These are phyloP conservation scores for Nematostella vectensis DNA, from an alignment of 92 coral and sea anemone species.

Conservation along the genomic window DNA sequence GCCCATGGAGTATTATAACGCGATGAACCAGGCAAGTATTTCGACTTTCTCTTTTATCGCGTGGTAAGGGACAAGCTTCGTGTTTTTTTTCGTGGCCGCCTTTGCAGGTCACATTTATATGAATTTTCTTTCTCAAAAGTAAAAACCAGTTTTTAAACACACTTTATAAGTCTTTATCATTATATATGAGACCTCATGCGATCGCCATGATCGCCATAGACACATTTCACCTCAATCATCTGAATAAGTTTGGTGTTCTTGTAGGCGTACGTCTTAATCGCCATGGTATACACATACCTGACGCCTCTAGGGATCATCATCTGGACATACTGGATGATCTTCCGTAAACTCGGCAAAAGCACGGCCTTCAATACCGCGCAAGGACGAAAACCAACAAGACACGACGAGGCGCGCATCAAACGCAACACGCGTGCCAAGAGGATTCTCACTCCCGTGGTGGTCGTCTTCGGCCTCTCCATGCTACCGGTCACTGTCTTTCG, in stretches of 20 bases:
- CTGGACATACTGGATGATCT: conserved; percentile 30
- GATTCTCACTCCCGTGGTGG: conserved; percentile 35
- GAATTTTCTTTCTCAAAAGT: no score
- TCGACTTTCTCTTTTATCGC: no score
- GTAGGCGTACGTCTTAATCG: conserved; percentile 6
- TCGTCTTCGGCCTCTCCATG: conserved; percentile 14
- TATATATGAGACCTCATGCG: no score
- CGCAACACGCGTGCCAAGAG: conserved; percentile 19
- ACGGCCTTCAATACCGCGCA: conserved; percentile 15
- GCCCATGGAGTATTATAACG: conserved; percentile 24
- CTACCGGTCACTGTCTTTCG: conserved; percentile 23
- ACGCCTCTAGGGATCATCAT: conserved; percentile 16
- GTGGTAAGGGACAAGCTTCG: no score
- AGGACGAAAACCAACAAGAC: conserved; percentile 3
- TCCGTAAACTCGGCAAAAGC: conserved; percentile 21
- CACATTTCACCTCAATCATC: no score
- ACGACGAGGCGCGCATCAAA: conserved; percentile 19
- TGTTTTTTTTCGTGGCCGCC: no score
- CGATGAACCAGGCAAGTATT: conserved; percentile 9
- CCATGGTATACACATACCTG: conserved; percentile 13
- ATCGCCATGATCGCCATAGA: no score
- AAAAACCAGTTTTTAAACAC: no score
- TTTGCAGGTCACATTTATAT: no score
- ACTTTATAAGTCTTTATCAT: no score
- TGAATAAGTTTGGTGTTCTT: no score